Evolutionary conservation across 2,113 vertebrate genomes (phyloP).

Genomic region (Phylloscopus trochilus): DNA sequence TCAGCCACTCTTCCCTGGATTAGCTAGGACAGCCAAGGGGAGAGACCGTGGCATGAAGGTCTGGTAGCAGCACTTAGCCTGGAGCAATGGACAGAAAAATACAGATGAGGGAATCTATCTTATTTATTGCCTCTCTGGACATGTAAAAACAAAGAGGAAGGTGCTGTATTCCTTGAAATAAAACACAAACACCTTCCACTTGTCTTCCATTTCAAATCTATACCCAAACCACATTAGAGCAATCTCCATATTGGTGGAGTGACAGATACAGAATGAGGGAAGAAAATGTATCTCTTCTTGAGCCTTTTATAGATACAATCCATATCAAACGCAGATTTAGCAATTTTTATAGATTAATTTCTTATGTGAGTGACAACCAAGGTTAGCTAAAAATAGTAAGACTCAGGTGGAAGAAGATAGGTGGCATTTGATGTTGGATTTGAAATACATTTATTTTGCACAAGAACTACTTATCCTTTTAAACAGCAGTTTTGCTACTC

Average conservation of each 20-base stretch:
- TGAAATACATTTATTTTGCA: neutral
- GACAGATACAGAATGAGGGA: neutral
- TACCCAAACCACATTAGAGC: slow-evolving; percentile 7
- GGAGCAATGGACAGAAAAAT: neutral
- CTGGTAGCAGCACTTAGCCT: neutral
- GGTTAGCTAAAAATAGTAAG: slow-evolving; percentile 28
- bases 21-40: neutral
- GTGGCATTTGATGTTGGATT: no score
- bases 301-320: slow-evolving; percentile 22
- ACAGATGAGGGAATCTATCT: neutral
- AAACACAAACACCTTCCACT: neutral
- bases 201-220: slow-evolving; percentile 31
- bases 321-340: slow-evolving; percentile 4
- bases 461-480: neutral
- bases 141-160: neutral
- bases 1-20: neutral
- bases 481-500: neutral
- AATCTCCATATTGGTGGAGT: neutral
- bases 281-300: neutral
- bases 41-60: neutral
- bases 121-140: slow-evolving; percentile 1
- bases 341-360: neutral
- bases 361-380: neutral
- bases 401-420: neutral
- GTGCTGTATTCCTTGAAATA: neutral